Evolutionary conservation across 2,888 invertebrate genomes (phyloP).

Genomic region (Drosophila quinaria): DNA sequence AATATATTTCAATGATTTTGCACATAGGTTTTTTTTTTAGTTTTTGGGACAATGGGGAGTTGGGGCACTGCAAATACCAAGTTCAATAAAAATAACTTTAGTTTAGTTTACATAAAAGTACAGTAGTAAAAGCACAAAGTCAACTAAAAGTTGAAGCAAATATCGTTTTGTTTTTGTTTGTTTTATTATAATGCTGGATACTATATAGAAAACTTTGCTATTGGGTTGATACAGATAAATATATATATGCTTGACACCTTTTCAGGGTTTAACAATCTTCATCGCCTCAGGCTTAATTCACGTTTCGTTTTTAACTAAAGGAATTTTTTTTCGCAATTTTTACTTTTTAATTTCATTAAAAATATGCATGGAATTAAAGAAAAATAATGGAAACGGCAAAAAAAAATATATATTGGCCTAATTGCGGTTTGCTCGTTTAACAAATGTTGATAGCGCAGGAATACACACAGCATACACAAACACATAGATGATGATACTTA

Average conservation of each 20-base stretch:
- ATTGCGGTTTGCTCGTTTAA: constrained; percentile 63
- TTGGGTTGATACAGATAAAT: constrained; percentile 21
- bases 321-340: constrained; percentile 30
- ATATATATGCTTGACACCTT: constrained; percentile 34
- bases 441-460: constrained; percentile 53
- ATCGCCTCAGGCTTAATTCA: constrained; percentile 48
- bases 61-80: constrained; percentile 48
- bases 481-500: constrained; percentile 49
- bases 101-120: constrained; percentile 46
- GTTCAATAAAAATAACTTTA: constrained; percentile 50
- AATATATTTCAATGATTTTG: constrained; percentile 37
- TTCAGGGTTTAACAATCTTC: constrained; percentile 26
- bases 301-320: constrained; percentile 53
- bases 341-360: constrained; percentile 64
- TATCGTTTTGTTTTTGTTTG: constrained; percentile 1
- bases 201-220: constrained; percentile 27
- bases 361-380: constrained; percentile 43
- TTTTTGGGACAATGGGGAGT: constrained; percentile 4
- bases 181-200: constrained; percentile 42
- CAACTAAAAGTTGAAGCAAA: constrained; percentile 19
- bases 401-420: constrained; percentile 54
- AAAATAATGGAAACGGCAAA: constrained; percentile 3
- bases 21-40: constrained; percentile 28
- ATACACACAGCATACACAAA: constrained; percentile 25
- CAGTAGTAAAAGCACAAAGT: constrained; percentile 23